Percentiles rank a stretch among this genome's conserved stretches.
These are phyloP conservation scores for Mormyrus iriodes DNA, from an alignment of 2,113 vertebrate species.

Conservation along the genomic window DNA sequence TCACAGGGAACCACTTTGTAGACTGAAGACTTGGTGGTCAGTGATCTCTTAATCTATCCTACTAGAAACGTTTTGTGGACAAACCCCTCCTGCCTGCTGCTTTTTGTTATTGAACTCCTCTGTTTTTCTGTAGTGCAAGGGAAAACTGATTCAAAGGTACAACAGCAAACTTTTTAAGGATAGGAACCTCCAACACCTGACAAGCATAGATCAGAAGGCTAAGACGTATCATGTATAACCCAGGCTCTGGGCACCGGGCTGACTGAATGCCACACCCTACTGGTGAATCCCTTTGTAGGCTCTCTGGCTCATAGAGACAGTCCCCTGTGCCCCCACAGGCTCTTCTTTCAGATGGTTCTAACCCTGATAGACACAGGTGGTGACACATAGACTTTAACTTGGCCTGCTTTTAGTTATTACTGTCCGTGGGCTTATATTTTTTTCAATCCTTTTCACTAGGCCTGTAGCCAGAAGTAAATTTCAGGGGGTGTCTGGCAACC, in stretches of 20 bases:
- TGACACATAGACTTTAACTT: neutral
- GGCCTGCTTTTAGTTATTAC: neutral
- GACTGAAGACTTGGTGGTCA: neutral
- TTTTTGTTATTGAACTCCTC: neutral
- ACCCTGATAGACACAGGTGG: constrained; percentile 63
- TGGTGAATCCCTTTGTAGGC: constrained; percentile 94
- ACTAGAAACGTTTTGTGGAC: too few relatives aligned
- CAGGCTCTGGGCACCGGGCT: neutral
- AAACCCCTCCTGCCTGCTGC: too few relatives aligned
- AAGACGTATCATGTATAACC: neutral
- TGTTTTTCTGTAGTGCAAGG: neutral
- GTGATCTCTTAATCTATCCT: neutral
- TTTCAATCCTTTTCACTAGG: neutral
- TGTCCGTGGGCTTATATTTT: neutral
- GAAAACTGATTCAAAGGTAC: neutral
- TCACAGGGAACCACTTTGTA: neutral
- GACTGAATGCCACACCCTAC: constrained; percentile 70
- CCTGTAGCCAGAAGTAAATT: neutral
- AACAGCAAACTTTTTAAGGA: neutral
- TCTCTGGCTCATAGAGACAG: constrained; percentile 92
- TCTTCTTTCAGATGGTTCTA: constrained; percentile 82
- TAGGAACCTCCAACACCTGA: neutral
- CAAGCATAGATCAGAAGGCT: neutral
- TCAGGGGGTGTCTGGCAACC: neutral
- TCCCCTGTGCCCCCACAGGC: constrained; percentile 79